Evolutionary conservation across 1,140 invertebrate genomes (phyloP).

Genomic region (Heterodera carotae): DNA sequence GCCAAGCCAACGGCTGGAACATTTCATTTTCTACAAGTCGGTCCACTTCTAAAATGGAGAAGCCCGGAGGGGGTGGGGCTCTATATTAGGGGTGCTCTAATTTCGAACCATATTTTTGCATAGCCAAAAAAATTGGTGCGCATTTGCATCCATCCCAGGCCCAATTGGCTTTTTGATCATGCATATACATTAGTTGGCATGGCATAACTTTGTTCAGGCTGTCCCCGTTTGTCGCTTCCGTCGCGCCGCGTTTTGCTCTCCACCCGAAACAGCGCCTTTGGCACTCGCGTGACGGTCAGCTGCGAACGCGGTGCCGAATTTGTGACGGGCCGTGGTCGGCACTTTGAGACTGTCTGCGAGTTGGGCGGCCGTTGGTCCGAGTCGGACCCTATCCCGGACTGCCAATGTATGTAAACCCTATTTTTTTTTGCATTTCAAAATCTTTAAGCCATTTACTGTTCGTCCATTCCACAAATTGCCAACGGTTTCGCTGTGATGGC

Average conservation of each 20-base stretch:
- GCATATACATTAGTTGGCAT: no score
- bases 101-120: no score
- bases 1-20: slow-evolving; percentile 81
- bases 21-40: slow-evolving; percentile 86
- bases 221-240: slow-evolving; percentile 80
- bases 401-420: slow-evolving; percentile 74
- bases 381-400: slow-evolving; percentile 80
- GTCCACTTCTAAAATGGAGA: no score
- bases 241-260: slow-evolving; percentile 75
- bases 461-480: slow-evolving; percentile 92
- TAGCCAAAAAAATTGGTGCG: no score
- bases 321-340: slow-evolving; percentile 71
- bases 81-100: no score
- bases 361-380: slow-evolving; percentile 89
- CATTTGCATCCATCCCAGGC: no score
- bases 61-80: no score
- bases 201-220: no score
- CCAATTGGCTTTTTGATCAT: no score
- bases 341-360: slow-evolving; percentile 71
- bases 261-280: slow-evolving; percentile 86
- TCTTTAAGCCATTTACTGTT: slow-evolving; percentile 84
- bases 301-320: slow-evolving; percentile 92
- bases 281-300: slow-evolving; percentile 82
- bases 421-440: not conserved
- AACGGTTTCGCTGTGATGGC: slow-evolving; percentile 94